Conservation (phyloP, 2,888 invertebrate genomes). For the Mesopsocus fuscifrons region DNA sequence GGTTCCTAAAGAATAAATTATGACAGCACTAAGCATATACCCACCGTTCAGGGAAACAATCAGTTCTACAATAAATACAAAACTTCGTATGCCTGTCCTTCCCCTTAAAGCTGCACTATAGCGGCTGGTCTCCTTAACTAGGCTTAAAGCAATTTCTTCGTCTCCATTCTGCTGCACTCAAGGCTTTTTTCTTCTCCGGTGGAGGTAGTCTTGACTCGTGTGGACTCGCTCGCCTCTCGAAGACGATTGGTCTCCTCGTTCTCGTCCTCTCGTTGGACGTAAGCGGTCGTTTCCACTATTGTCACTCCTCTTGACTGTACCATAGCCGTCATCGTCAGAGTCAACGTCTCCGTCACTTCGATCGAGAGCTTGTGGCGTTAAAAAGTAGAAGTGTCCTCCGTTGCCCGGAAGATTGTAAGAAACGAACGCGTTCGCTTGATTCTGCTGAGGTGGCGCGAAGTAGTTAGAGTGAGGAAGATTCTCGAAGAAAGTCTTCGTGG, state of each 20-base stretch:
- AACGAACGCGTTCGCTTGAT: conserved; percentile 31
- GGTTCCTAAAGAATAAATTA: too few relatives aligned
- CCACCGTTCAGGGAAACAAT: too few relatives aligned
- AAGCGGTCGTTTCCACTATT: conserved; percentile 3
- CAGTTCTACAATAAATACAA: too few relatives aligned
- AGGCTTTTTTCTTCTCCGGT: conserved; percentile 5
- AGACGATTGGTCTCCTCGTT: background rate
- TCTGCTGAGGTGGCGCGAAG: background rate
- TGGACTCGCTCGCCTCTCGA: background rate
- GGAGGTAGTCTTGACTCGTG: conserved; percentile 9
- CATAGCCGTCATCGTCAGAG: conserved; percentile 11
- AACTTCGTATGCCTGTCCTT: too few relatives aligned
- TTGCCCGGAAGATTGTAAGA: conserved; percentile 56
- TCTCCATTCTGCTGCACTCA: background rate
- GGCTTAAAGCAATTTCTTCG: too few relatives aligned
- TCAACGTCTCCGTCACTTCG: conserved; percentile 20
- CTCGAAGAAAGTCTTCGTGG: conserved; percentile 3
- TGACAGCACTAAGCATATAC: too few relatives aligned
- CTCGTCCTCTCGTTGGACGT: conserved; percentile 6
- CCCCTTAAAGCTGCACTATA: too few relatives aligned
- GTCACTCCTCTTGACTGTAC: background rate
- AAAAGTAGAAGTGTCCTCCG: conserved; percentile 58
- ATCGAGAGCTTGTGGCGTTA: conserved; percentile 44
- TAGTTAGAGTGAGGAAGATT: conserved; percentile 3
- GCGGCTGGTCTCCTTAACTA: too few relatives aligned